Evolutionary conservation across 2,797 vertebrate genomes (phyloP), one percentile per base, ranked within the genome.

Genomic region (Bufotes viridis): DNA sequence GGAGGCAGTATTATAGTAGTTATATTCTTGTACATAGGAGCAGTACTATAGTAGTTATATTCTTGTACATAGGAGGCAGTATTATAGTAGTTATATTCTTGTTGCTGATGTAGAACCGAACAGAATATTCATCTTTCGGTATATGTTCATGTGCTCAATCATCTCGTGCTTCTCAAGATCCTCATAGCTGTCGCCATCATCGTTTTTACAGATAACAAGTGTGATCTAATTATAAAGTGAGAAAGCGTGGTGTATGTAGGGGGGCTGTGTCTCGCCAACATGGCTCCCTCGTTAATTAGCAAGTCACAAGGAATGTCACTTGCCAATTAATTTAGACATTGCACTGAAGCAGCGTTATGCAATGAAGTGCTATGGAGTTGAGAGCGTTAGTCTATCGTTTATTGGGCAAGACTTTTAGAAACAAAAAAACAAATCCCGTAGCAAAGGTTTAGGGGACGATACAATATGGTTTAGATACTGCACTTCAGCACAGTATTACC

Each of bases 151-250:
- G 9, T 22, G 42, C 34, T 74, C 7, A 18, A 22, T 53, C 20
- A 51, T 49, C 72, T n/a, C 17, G 2, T 51, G 20, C 17, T 51
- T 51, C 42, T n/a, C 67, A 29, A 14, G 13, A 29, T 29, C 17
- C 7, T 20, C 49, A 18, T 20, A 74, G 72, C 72, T 12, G 34
- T 20, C 51, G 42, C 20, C 14, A 49, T 72, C 34, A 72, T 72
- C 69, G 11, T 75, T 49, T 74, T 51, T 51, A 75, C 72, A 49
- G 72, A 75, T 75, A 75, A 75, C 72, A 51, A 51, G 72, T 75
- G 15, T 11, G 72, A 75, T 75, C 72, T 53, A 75, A 75, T 75
- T 75, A 75, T n/a, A 75, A 51, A 74, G 72, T 51, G 72, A 51
- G 72, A 75, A 75, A 12, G 42, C n/a, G 49, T n/a, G 42, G 18